Conservation (phyloP, 2,888 invertebrate genomes). For the Brenthis hecate region DNA sequence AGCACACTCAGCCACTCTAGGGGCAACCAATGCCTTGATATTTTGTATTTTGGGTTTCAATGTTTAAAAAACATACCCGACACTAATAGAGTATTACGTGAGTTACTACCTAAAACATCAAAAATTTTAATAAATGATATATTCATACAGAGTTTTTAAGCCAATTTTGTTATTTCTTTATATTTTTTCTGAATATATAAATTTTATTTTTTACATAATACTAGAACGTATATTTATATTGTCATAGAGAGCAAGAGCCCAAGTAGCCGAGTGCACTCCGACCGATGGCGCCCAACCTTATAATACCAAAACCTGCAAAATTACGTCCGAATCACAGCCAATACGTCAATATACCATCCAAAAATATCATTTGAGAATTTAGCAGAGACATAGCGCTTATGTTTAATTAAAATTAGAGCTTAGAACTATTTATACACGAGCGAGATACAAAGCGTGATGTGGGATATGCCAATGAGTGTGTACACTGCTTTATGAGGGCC, state of each 20-base stretch:
- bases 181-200: too few relatives aligned
- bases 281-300: slow-evolving; percentile 16
- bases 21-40: background rate
- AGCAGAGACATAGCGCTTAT: slow-evolving; percentile 23
- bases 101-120: too few relatives aligned
- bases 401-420: slow-evolving; percentile 2
- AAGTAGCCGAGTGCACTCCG: slow-evolving; percentile 45
- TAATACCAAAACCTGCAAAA: slow-evolving; percentile 31
- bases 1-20: background rate
- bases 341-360: slow-evolving; percentile 58
- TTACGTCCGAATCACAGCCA: slow-evolving; percentile 70
- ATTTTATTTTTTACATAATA: too few relatives aligned
- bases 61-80: too few relatives aligned
- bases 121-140: too few relatives aligned
- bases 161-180: too few relatives aligned
- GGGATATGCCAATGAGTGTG: slow-evolving; percentile 9
- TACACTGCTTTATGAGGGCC: background rate
- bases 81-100: too few relatives aligned
- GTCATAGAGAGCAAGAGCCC: background rate
- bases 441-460: slow-evolving; percentile 3
- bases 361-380: slow-evolving; percentile 46
- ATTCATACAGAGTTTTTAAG: too few relatives aligned
- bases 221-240: too few relatives aligned
- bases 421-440: background rate
- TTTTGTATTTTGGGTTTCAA: too few relatives aligned